Base-by-base conservation (phyloP, 2,888 invertebrate genomes). In the Ormia ochracea region DNA sequence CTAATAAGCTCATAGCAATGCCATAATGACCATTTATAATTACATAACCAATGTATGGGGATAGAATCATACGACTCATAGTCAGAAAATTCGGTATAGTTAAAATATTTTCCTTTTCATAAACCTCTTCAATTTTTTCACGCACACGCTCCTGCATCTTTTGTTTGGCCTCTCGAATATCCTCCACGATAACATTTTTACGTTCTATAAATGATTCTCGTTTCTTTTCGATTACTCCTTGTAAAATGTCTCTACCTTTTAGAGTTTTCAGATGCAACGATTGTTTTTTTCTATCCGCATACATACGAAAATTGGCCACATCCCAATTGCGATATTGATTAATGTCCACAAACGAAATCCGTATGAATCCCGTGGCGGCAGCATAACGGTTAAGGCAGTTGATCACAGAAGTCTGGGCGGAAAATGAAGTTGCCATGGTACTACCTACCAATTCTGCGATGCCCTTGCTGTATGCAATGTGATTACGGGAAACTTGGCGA, bases 21-120 rank as follows among this genome's bases (percentile, higher is more conserved):
- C 93, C 91, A 89, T 95, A 98, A 82, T 95, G 91, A 26, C 94
- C 93, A 84, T 95, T 93, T 14, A 98, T 88, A 83, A 99, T 96
- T 50, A 97, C 92, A 90, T 96, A 96, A 23, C 97, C 97, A 81
- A 99, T 91, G 86, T 95, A 94, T 0, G 99, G 99, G 0, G 98
- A 95, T 84, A 96, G 91, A 6, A 93, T 90, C 84, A 98, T 98
- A 85, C 99, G 92, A 21, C 94, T 91, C 7, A 96, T 90, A 86
- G 98, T 98, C 65, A 99, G 90, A 56, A 96, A 91, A 90, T 99
- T 99, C 10, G 99, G 99, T 84, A 99, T 92, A 0, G 99, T 99
- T 88, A 95, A 94, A 45, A 98, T 93, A 90, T 98, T 97, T 91
- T 98, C 98, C 83, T 92, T 93, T 68, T 89, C 89, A 73, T 88